phyloP scores from a whole-genome alignment of 2,113 vertebrate genomes.

The Thymallus thymallus region DNA sequence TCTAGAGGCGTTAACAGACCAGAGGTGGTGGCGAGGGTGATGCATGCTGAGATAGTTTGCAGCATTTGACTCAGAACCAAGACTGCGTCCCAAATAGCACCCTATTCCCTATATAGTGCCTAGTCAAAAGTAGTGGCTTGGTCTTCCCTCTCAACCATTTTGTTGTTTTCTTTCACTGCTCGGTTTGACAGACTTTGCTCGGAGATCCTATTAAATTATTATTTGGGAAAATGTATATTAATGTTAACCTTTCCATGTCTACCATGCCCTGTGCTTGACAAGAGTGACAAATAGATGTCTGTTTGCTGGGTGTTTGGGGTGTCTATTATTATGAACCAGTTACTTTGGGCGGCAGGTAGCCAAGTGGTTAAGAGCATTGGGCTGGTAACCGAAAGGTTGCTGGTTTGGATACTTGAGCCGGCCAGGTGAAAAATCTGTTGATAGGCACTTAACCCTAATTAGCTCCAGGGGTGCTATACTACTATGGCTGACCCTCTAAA shows the following conservation, averaged over 20 bases:
- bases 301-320: neutral
- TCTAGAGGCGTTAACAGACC: neutral
- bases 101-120: too few species aligned
- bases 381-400: too few species aligned
- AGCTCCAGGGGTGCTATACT: too few species aligned
- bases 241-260: constrained; percentile 2
- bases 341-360: neutral
- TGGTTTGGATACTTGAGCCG: too few species aligned
- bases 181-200: constrained; percentile 7
- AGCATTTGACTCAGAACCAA: constrained; percentile 20
- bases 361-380: too few species aligned
- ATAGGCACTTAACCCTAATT: too few species aligned
- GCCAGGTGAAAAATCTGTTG: too few species aligned
- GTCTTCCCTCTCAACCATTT: constrained; percentile 9
- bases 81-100: neutral
- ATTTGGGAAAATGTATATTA: neutral
- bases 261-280: neutral
- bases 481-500: too few species aligned
- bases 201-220: neutral
- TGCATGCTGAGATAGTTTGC: constrained; percentile 18
- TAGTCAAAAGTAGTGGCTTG: neutral
- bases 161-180: constrained; percentile 3
- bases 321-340: neutral
- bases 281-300: neutral
- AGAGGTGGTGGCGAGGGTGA: constrained; percentile 10